Base-by-base conservation (phyloP, 2,888 invertebrate genomes). In the Meganola albula region DNA sequence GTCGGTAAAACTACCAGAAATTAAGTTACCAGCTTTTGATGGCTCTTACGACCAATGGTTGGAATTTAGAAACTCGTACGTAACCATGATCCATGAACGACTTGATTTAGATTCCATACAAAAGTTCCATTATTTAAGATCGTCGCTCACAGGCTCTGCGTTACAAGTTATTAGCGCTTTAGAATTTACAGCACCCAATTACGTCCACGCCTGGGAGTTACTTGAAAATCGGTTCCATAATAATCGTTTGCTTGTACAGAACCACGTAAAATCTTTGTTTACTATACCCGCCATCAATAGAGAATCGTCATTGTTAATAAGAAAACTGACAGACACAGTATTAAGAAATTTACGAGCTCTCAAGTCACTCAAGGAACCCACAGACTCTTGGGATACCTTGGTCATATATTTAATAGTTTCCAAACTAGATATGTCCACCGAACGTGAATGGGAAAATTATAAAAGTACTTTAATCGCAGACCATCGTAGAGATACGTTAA, bases 391-490 rank as follows among this genome's bases (percentile, higher is more conserved):
- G 44, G 44, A 44, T 16, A 37, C 37, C 1, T 16, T 41, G 11
- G 8, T 36, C 6, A 27, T 40, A 26, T 34, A 39, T 13, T 4
- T 39, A 7, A 14, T 41, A 3, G 37, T 34, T 1, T 34, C 34
- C 0, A 39, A 45, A 8, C 24, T 45, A 1, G 37, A 45, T 21
- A 10, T 7, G 1, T 10, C 21, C 2, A 40, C 41, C 0, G 31
- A 36, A n/a, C 38, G 36, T n/a, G 34, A 45, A 7, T 41, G 41
- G 44, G 44, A 42, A 12, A 23, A 10, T 3, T 24, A 41, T 31
- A 34, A 27, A 9, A 18, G 38, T 4, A n/a, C 24, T 1, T 4
- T 38, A 1, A 11, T 14, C 3, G 16, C 28, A 4, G 9, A 29
- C n/a, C n/a, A 10, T 2, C 13, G 14, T 18, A 7, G 7, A 3